Conservation (phyloP, 2,797 vertebrate genomes). For the Darevskia nairensis region DNA sequence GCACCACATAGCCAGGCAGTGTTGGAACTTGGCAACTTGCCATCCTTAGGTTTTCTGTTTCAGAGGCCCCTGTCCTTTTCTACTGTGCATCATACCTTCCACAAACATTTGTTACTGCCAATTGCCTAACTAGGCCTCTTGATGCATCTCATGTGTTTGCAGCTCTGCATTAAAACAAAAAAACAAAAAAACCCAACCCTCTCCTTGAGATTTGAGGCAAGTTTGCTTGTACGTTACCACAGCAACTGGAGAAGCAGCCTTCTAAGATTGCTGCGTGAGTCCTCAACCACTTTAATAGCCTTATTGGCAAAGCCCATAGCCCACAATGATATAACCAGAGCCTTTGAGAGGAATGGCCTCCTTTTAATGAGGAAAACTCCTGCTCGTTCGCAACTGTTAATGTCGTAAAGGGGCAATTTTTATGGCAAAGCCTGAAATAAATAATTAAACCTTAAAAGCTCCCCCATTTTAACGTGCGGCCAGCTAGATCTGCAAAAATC, state of each 20-base stretch:
- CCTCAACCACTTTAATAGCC: slow-evolving; percentile 55
- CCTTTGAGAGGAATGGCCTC: slow-evolving; percentile 8
- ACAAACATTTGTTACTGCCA: not conserved
- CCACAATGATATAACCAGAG: slow-evolving; percentile 55
- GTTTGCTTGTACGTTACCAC: slow-evolving; percentile 72
- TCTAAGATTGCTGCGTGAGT: slow-evolving; percentile 57
- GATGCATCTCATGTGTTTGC: slow-evolving; percentile 11
- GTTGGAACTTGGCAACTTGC: not conserved
- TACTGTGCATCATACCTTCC: slow-evolving; percentile 5
- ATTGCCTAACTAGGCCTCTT: slow-evolving; percentile 1
- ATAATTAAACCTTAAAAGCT: slow-evolving; percentile 55
- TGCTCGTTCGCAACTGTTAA: slow-evolving; percentile 66
- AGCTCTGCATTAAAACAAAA: slow-evolving; percentile 8
- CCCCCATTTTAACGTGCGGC: slow-evolving; percentile 65
- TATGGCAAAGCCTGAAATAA: slow-evolving; percentile 69
- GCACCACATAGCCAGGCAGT: not conserved
- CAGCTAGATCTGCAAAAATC: slow-evolving; percentile 59
- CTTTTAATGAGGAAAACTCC: slow-evolving; percentile 71
- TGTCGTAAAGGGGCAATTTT: slow-evolving; percentile 69
- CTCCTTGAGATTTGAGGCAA: slow-evolving; percentile 57
- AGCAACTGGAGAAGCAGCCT: slow-evolving; percentile 68
- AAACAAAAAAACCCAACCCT: slow-evolving; percentile 1
- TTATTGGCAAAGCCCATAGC: slow-evolving; percentile 52
- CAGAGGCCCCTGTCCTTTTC: not conserved
- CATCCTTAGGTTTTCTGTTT: not conserved